Conservation (phyloP, 2,113 vertebrate species). For the Hydropotes inermis region DNA sequence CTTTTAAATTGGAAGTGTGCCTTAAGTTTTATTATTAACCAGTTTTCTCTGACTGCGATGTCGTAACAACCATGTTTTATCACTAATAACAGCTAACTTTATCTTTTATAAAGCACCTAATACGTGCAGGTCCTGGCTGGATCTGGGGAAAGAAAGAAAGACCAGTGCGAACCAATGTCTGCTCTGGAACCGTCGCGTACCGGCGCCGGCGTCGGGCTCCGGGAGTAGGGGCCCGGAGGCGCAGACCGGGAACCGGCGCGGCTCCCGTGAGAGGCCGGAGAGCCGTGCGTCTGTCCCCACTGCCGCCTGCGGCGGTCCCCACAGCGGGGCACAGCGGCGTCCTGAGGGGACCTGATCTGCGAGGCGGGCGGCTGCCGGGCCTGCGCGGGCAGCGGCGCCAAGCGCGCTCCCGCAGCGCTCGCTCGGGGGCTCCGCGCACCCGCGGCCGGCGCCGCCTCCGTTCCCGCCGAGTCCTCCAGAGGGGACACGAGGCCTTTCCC, state of each 20-base stretch:
- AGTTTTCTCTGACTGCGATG: neutral
- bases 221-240: too few species aligned
- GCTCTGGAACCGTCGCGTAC: neutral
- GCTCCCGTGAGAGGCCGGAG: neutral
- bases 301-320: neutral
- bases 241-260: neutral
- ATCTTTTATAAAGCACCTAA: neutral
- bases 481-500: neutral
- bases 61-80: neutral
- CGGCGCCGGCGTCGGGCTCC: neutral
- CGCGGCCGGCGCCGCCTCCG: rapidly evolving
- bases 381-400: neutral
- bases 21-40: neutral
- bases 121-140: neutral
- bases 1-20: neutral
- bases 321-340: neutral
- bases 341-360: neutral
- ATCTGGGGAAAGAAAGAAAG: neutral
- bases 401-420: neutral
- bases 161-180: neutral
- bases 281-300: neutral
- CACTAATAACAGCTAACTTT: neutral
- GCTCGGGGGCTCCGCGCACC: neutral
- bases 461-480: neutral
- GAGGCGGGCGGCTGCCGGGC: neutral